Conservation (phyloP, 2,888 invertebrate species). For the Zele albiditarsus region DNA sequence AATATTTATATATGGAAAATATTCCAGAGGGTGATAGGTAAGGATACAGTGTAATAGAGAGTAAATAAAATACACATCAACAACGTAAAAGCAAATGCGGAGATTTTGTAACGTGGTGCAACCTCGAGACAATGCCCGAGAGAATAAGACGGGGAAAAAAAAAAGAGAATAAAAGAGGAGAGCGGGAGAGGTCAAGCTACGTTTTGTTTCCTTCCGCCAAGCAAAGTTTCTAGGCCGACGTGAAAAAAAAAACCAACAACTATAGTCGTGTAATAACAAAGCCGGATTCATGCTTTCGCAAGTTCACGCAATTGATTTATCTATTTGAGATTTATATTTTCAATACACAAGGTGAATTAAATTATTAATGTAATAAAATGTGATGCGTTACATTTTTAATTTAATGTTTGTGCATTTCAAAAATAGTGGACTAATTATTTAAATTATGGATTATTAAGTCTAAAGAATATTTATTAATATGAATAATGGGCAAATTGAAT, state of each 20-base stretch:
- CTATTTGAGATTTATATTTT: not conserved
- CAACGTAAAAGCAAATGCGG: constrained; percentile 23
- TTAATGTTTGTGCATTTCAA: too few species aligned
- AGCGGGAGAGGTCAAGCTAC: constrained; percentile 25
- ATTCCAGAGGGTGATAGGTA: not conserved
- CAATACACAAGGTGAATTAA: not conserved
- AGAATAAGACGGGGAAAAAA: constrained; percentile 6
- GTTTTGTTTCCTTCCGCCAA: constrained; percentile 38
- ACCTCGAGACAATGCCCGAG: constrained; percentile 34
- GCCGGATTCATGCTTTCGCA: constrained; percentile 43
- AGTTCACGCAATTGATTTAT: constrained; percentile 30
- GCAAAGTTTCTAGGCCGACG: constrained; percentile 38
- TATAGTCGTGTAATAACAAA: constrained; percentile 28
- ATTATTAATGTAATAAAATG: not conserved
- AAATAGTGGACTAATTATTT: too few species aligned
- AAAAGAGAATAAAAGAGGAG: not conserved
- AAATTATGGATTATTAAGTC: too few species aligned
- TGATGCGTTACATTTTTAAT: too few species aligned
- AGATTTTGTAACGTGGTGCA: constrained; percentile 46
- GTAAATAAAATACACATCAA: not conserved
- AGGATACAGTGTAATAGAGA: not conserved
- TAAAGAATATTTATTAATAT: too few species aligned
- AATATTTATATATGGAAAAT: too few species aligned
- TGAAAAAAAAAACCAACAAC: too few species aligned
- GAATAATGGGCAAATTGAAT: too few species aligned